These are phyloP conservation scores for Pogonognathellus flavescens DNA, from an alignment of 1,140 invertebrate species.

Conservation along the genomic window DNA sequence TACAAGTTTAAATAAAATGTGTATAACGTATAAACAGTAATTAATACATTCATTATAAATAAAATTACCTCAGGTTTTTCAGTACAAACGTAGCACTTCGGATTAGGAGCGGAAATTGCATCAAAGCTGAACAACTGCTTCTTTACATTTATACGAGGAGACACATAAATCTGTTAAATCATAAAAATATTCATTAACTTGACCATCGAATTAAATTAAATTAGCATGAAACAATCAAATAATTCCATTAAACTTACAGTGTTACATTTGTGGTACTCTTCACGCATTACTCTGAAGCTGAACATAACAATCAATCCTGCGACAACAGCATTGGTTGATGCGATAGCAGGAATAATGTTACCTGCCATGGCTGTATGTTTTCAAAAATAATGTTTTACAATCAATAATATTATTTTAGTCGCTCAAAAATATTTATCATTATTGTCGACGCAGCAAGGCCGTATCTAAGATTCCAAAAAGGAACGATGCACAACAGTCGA, in stretches of 20 bases:
- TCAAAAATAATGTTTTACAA: too few relatives aligned
- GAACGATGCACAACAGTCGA: too few relatives aligned
- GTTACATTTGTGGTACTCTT: constrained; percentile 79
- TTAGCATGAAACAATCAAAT: not conserved
- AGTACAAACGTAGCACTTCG: constrained; percentile 76
- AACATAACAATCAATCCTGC: constrained; percentile 94
- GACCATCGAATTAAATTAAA: not conserved
- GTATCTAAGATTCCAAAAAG: too few relatives aligned
- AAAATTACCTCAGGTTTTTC: constrained; percentile 68
- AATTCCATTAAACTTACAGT: constrained; percentile 73
- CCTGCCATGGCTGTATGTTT: constrained; percentile 98
- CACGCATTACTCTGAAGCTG: constrained; percentile 84
- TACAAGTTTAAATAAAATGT: too few relatives aligned
- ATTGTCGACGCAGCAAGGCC: too few relatives aligned
- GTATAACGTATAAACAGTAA: too few relatives aligned
- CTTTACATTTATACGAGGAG: constrained; percentile 72
- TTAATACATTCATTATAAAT: too few relatives aligned
- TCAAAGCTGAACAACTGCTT: constrained; percentile 74
- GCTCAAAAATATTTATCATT: too few relatives aligned
- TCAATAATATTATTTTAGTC: too few relatives aligned
- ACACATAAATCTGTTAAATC: constrained; percentile 72
- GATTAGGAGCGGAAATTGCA: constrained; percentile 73
- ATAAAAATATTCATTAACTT: too few relatives aligned
- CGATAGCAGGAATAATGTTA: constrained; percentile 98
- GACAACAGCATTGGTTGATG: constrained; percentile 97